Evolutionary conservation across 1,140 invertebrate genomes (phyloP), one percentile per base, ranked within the genome.

Genomic region (Drosophila repletoides): DNA sequence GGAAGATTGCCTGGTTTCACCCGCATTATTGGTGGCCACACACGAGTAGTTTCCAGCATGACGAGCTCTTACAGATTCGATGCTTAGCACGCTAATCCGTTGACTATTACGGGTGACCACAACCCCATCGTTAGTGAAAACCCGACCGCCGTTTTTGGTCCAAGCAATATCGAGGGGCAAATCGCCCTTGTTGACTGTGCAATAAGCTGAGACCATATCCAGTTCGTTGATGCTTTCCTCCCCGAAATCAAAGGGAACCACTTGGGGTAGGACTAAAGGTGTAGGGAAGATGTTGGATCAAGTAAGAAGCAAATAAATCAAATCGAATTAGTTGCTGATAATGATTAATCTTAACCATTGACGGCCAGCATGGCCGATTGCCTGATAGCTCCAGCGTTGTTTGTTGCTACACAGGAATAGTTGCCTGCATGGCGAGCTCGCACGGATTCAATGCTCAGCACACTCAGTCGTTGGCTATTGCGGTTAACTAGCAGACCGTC

Each of bases 121-220:
- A 24, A 94, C 91, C 14, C 89, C 91, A 79, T 88, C 90, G 59
- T 76, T 90, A 68, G 75, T 88, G 65, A 72, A 84, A 38, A 90
- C 74, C 15, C 87, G 76, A 21, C 83, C 79, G 17, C 87, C 83
- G 26, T 92, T 89, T 41, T 91, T 90, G 17, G 88, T 89, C 96
- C 96, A 97, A 31, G 91, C 91, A 66, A 97, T 95, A 45, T 94
- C 93, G 48, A 97, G 91, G 0, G 96, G 96, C 53, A 94, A 92
- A 88, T 97, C 96, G 24, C 96, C 96, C 90, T 97, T 97, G 69
- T 94, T 94, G 6, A 98, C 94, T 10, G 95, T 94, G 91, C 97
- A 98, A 14, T 93, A 93, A 31, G 95, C 92, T 2, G 93, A 94
- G 19, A 93, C 93, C 88, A 92, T 93, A 64, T 95, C 94, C 34